Evolutionary conservation across 2,888 invertebrate genomes (phyloP).

Genomic region (Sialis lutaria): DNA sequence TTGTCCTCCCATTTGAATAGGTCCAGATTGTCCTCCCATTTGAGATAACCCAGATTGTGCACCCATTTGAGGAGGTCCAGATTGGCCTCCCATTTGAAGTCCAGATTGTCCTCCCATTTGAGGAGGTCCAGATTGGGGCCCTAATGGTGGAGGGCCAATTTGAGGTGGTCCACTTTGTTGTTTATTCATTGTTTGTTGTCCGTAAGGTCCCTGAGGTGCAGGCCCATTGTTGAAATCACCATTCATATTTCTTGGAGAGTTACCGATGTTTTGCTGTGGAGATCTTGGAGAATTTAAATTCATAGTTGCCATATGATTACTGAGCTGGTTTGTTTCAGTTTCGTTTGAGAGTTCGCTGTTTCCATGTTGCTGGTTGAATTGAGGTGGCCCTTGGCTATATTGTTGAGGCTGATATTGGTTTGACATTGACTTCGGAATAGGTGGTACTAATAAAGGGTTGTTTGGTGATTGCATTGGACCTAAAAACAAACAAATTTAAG

Average conservation of each 20-base stretch:
- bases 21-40: background rate
- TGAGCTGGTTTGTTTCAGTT: conserved; percentile 12
- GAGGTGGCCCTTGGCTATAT: background rate
- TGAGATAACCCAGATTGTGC: background rate
- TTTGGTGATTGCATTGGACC: background rate
- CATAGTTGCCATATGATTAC: conserved; percentile 26
- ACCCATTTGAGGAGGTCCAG: conserved; percentile 1
- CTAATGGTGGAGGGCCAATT: no score
- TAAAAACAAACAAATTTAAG: background rate
- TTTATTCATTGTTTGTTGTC: background rate
- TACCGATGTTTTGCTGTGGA: background rate
- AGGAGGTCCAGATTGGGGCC: background rate
- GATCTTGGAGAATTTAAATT: conserved; percentile 9
- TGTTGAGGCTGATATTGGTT: background rate
- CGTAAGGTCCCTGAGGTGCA: no score
- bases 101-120: background rate
- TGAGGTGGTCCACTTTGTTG: background rate
- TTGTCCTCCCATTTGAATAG: background rate
- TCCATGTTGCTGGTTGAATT: background rate
- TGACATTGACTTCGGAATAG: background rate
- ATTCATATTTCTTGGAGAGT: background rate
- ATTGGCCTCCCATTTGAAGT: background rate
- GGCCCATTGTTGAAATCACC: background rate
- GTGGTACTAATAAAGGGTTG: background rate
- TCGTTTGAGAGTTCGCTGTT: background rate